These are phyloP conservation scores for Ceratina calcarata DNA, from an alignment of 1,140 invertebrate genomes.

Conservation along the genomic window DNA sequence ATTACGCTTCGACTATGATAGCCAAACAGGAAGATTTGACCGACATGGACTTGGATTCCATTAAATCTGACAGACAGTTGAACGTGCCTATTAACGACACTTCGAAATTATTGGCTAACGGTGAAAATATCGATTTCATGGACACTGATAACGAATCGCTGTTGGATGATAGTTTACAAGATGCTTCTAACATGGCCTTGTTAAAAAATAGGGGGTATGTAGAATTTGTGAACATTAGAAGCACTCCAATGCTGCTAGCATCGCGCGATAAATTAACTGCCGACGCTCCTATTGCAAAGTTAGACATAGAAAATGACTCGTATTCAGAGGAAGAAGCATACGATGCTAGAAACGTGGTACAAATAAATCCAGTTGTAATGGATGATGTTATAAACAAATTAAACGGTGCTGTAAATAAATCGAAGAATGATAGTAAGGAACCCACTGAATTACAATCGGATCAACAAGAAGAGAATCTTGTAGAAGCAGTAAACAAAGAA, in stretches of 20 bases:
- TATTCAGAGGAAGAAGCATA: slow-evolving; percentile 69
- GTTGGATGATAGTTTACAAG: slow-evolving; percentile 82
- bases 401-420: slow-evolving; percentile 49
- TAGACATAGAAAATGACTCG: slow-evolving; percentile 73
- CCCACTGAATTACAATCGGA: background rate
- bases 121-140: slow-evolving; percentile 86
- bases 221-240: slow-evolving; percentile 83
- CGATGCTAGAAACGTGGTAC: slow-evolving; percentile 70
- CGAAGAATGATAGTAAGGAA: background rate
- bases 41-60: slow-evolving; percentile 70
- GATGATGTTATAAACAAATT: slow-evolving; percentile 72
- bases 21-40: slow-evolving; percentile 75
- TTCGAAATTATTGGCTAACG: slow-evolving; percentile 75
- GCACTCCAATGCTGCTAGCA: background rate
- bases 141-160: slow-evolving; percentile 85
- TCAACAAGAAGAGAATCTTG: slow-evolving; percentile 33
- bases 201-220: slow-evolving; percentile 85
- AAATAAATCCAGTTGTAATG: slow-evolving; percentile 74
- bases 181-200: slow-evolving; percentile 79
- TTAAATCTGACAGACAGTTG: slow-evolving; percentile 69
- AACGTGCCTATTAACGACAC: slow-evolving; percentile 73
- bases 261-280: slow-evolving; percentile 10
- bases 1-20: slow-evolving; percentile 63
- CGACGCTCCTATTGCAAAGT: slow-evolving; percentile 74
- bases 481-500: slow-evolving; percentile 70